Base-by-base conservation (phyloP, 2,797 vertebrate genomes). In the Microctenopoma steveboyesi region DNA sequence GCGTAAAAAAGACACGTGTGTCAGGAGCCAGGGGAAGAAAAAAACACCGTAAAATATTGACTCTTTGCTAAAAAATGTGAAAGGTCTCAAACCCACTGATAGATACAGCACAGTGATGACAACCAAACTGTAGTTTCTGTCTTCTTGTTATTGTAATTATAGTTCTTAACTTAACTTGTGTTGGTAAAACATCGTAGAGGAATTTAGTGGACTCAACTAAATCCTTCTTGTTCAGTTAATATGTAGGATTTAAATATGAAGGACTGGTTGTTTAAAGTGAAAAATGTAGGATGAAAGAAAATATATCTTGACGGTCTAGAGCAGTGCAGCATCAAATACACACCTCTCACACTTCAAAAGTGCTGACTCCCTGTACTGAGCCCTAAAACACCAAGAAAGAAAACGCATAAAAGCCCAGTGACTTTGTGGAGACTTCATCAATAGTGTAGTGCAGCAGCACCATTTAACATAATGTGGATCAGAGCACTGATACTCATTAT, bases 401-500 rank as follows among this genome's bases (percentile, higher is more conserved):
- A 64, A 73, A 66, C 52, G 51, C 51, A 15, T 7, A 49, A 77
- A 70, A 72, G 64, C 76, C 61, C 51, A 58, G 53, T 1, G 48
- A 76, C 69, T 75, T 59, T 75, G 69, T 76, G 49, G 66, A 80
- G 47, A 76, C 60, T 77, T 75, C 66, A 78, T 84, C 84, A 71
- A 84, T 80, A 86, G 57, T n/a, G 40, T 12, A 69, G 68, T 10
- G 51, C 2, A 52, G 69, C 69, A 43, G 54, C 22, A 37, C 70
- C 77, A 81, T 87, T 86, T 86, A 79, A 76, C 75, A 78, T 80
- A 67, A 81, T 75, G 84, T 67, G 74, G 77, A 75, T 74, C 51
- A 58, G 70, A 70, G 40, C 66, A 57, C 70, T 70, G 70, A 83
- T 75, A 68, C 81, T 86, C 82, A 81, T 87, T 81, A 86, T 64